Base-by-base conservation (phyloP, 2,797 vertebrate genomes). In the Bovichtus diacanthus region DNA sequence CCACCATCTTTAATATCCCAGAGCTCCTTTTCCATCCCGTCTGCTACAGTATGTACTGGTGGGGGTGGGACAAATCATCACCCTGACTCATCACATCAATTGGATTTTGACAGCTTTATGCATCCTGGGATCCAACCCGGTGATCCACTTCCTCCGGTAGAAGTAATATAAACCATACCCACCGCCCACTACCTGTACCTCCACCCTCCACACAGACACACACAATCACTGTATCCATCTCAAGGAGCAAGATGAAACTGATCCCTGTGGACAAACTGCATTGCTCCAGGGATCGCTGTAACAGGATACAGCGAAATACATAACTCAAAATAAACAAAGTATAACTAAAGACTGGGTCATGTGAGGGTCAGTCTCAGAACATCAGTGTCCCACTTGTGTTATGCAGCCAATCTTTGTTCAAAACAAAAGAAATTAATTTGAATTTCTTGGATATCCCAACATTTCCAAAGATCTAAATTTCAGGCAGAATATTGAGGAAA, bases 21-120 rank as follows among this genome's bases (percentile, higher is more conserved):
- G 23, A 41, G 34, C 6, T 19, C 13, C 1, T 13, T 27, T 25
- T 23, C 15, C 3, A 9, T 16, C 18, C 2, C 9, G 27, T 47
- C 8, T 43, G 27, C 36, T 21, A 6, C 16, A 55, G 25, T 54
- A 25, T 23, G 1, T 27, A 12, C 13, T 76, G 46, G 36, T 27
- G 62, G 54, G 38, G 6, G 10, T 50, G 34, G 38, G 29, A 69
- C 46, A 63, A 55, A 70, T 71, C 62, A 75, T 74, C 53, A 19
- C 12, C 39, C 43, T 56, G 50, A 60, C 63, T 84, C 62, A 70
- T 80, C 70, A 72, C 50, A 70, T 84, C 82, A 87, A 76, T 55
- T 79, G 68, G 54, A 81, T 74, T 66, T 41, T 75, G 89, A 90
- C 86, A 88, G 85, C 59, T 91, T 88, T 84, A 92, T 82, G 74